Evolutionary conservation across 2,888 invertebrate genomes (phyloP), one percentile per base, ranked within the genome.

Genomic region (Orthonevra nobilis): DNA sequence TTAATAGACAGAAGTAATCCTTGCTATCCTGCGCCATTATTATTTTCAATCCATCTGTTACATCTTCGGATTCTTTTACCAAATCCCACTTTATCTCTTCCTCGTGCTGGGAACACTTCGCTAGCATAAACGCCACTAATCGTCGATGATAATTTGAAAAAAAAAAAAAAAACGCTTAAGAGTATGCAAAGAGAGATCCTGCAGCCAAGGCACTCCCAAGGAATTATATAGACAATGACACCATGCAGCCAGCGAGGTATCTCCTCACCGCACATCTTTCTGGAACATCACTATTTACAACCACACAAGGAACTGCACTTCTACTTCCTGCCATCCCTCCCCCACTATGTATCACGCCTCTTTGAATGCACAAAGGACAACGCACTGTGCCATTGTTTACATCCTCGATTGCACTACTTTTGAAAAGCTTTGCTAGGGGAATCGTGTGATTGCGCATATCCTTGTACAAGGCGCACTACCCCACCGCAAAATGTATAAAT

Each of bases 401-500:
- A 79, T 73, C 73, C 20, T 44, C 42, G 48, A 48, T 36, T 66
- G 73, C 73, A 73, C 10, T 66, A 56, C 26, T 28, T 32, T 12
- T n/a, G 34, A n/a, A 61, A 52, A 77, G 64, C 64, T 64, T 40
- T 30, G 10, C 15, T 7, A 40, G 46, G 64, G 72, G 58, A 54
- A 68, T 1, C 17, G 14, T 12, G 12, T 17, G 19, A 61, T 20
- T 68, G 79, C 79, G 79, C 79, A 79, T 68, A 61, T 63, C 73
- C 66, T 79, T 66, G 72, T n/a, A 30, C 6, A 30, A 61, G 50
- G 42, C 48, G 42, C 42, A 48, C 19, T 46, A 2, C 4, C 44
- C 64, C 44, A 36, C 44, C 36, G 9, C 66, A 61, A 68, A 86
- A 83, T 81, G 85, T 87, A 87, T 87, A 87, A 85, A 86, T 87